These are phyloP conservation scores for Notoglanidium macrostoma DNA, from an alignment of 2,797 vertebrate species.

Conservation along the genomic window DNA sequence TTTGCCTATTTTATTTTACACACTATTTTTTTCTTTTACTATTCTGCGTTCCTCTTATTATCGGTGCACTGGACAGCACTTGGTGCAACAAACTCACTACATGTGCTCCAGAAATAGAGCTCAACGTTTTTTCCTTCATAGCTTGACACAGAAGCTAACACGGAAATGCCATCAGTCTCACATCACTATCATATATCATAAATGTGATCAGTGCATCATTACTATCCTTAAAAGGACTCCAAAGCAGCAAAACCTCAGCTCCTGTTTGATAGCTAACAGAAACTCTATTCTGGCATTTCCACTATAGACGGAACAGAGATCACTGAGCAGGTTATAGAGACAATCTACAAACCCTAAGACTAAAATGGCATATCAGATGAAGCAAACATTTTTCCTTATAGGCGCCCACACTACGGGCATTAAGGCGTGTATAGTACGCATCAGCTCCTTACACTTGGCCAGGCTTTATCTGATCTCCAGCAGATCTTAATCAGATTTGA, in stretches of 20 bases:
- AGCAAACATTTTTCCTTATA: background rate
- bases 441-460: background rate
- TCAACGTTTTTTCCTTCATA: too few relatives aligned
- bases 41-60: too few relatives aligned
- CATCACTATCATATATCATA: background rate
- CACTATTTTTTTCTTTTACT: too few relatives aligned
- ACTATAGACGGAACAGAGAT: background rate
- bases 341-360: background rate
- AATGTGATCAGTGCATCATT: background rate
- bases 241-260: background rate
- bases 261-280: background rate
- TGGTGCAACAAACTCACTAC: too few relatives aligned
- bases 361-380: background rate
- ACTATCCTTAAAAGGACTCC: background rate
- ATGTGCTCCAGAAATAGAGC: too few relatives aligned
- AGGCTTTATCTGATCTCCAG: background rate
- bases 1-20: too few relatives aligned
- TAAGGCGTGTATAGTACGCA: background rate
- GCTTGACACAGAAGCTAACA: background rate
- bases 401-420: background rate
- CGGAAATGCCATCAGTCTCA: background rate
- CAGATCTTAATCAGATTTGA: background rate
- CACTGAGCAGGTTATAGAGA: background rate
- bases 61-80: too few relatives aligned
- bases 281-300: background rate